Percentiles rank a stretch among this genome's conserved stretches.
Evolutionary conservation across 1,140 invertebrate genomes (phyloP).

Genomic region (Myzus persicae): DNA sequence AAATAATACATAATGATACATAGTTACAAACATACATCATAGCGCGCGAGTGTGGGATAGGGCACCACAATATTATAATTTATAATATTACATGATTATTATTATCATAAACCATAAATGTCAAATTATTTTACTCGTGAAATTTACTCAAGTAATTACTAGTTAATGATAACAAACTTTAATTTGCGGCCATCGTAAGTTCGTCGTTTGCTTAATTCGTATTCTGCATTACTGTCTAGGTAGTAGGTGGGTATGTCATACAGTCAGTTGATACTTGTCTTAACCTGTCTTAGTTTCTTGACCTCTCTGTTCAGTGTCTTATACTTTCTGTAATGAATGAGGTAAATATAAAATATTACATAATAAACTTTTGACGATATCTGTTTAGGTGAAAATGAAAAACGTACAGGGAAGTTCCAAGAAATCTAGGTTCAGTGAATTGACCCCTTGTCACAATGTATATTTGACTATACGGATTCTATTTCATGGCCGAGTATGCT

Average conservation of each 20-base stretch:
- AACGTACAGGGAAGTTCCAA: slow-evolving; percentile 34
- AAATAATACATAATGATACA: too few species aligned
- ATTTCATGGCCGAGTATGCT: slow-evolving; percentile 51
- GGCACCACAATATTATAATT: not conserved
- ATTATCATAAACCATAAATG: not conserved
- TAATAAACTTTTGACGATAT: not conserved
- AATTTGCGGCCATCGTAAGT: not conserved
- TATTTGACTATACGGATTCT: slow-evolving; percentile 47
- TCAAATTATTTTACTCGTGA: not conserved
- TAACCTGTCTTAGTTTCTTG: too few species aligned
- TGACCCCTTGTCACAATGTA: slow-evolving; percentile 36
- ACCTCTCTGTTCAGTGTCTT: not conserved
- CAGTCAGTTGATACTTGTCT: not conserved
- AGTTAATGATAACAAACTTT: not conserved
- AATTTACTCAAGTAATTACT: not conserved
- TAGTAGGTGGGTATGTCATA: too few species aligned
- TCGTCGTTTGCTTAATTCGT: not conserved
- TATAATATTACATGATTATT: not conserved
- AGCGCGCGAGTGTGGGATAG: too few species aligned
- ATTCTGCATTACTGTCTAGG: not conserved
- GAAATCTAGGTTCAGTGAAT: slow-evolving; percentile 39
- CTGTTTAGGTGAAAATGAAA: slow-evolving; percentile 25
- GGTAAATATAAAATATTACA: not conserved
- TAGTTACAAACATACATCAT: too few species aligned
- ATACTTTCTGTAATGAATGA: not conserved